Conservation (phyloP, 2,888 invertebrate species). For the Hyposoter dolosus region DNA sequence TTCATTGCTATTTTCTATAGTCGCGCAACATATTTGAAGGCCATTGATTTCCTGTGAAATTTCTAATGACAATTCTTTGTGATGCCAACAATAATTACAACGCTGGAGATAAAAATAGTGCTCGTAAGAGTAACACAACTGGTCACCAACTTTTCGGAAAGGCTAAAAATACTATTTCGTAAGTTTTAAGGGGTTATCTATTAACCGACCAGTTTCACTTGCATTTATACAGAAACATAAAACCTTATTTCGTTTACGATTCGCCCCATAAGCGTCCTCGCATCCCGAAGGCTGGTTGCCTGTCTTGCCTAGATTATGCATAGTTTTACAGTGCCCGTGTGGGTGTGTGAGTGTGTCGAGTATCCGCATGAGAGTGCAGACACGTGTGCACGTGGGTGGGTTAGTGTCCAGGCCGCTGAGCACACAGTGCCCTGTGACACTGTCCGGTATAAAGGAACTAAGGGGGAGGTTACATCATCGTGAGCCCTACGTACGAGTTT, state of each 20-base stretch:
- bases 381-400: conserved; percentile 13
- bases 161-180: neutral
- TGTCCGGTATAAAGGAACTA: conserved; percentile 64
- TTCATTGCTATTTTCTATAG: too few relatives aligned
- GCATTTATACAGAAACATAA: conserved; percentile 12
- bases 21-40: neutral
- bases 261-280: conserved; percentile 16
- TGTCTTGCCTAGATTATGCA: conserved; percentile 48
- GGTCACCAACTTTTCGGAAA: neutral
- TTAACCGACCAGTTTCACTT: conserved; percentile 18
- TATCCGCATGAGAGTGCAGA: neutral
- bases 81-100: neutral
- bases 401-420: conserved; percentile 41
- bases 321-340: neutral
- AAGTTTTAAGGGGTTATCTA: neutral
- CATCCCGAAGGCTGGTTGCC: conserved; percentile 45
- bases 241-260: conserved; percentile 36
- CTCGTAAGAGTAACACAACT: neutral
- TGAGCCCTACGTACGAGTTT: conserved; percentile 75
- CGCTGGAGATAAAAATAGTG: neutral
- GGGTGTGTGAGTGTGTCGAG: neutral
- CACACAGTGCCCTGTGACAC: conserved; percentile 60
- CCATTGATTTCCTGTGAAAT: neutral
- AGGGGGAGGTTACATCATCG: conserved; percentile 72
- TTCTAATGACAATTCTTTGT: neutral